phyloP scores from a whole-genome alignment of 1,140 invertebrate species.

The Harlomillsia oculata region DNA sequence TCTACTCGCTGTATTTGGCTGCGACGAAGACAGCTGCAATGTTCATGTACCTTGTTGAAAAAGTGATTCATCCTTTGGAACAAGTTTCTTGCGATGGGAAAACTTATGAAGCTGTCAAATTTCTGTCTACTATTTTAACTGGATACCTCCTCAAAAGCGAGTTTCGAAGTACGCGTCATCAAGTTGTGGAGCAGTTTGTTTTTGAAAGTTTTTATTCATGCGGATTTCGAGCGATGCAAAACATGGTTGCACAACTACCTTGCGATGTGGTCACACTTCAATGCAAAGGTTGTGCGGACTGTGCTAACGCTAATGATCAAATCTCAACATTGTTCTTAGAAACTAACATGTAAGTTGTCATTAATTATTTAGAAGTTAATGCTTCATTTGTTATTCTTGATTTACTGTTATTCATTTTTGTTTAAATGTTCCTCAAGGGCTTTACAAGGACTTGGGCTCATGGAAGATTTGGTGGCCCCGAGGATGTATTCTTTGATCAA shows the following conservation, averaged over 20 bases:
- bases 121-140: conserved; percentile 17
- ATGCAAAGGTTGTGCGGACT: conserved; percentile 62
- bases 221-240: conserved; percentile 29
- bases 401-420: conserved; percentile 1
- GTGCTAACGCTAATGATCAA: conserved; percentile 61
- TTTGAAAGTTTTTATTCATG: conserved; percentile 33
- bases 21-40: conserved; percentile 4
- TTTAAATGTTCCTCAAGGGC: conserved; percentile 11
- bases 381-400: background rate
- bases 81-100: conserved; percentile 5
- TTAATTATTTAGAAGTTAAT: background rate
- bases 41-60: conserved; percentile 15
- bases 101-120: conserved; percentile 10
- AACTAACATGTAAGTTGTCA: conserved; percentile 53
- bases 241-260: background rate
- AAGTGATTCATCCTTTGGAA: background rate
- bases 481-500: conserved; percentile 21
- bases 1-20: conserved; percentile 11
- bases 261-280: conserved; percentile 28
- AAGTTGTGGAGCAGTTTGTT: conserved; percentile 13
- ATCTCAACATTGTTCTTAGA: conserved; percentile 66
- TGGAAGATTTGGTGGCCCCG: conserved; percentile 42
- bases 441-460: conserved; percentile 17
- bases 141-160: conserved; percentile 6
- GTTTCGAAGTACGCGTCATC: background rate